Conservation (phyloP, 2,888 invertebrate genomes). For the Tipula lateralis region DNA sequence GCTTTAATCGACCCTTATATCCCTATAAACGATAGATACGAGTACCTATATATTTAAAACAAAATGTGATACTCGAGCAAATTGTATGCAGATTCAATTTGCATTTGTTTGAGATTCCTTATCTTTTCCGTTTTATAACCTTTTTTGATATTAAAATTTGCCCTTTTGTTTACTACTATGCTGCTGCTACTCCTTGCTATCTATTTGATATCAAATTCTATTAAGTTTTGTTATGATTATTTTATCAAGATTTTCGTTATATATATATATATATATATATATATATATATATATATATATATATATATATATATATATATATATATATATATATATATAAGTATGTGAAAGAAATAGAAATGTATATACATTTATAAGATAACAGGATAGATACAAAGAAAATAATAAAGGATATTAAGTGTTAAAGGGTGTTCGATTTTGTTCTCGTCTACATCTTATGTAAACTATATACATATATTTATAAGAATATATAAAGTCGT, state of each 20-base stretch:
- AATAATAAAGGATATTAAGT: conserved; percentile 24
- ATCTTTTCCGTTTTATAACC: neutral
- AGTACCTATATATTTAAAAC: neutral
- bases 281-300: neutral
- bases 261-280: neutral
- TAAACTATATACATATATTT: neutral
- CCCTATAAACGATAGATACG: neutral
- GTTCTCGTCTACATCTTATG: neutral
- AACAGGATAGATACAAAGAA: conserved; percentile 8
- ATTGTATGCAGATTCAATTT: conserved; percentile 19
- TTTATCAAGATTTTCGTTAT: neutral
- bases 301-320: neutral
- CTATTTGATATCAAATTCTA: conserved; percentile 11
- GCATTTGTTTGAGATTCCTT: neutral
- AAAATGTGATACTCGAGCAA: neutral
- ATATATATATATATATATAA: neutral
- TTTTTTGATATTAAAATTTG: conserved; percentile 3
- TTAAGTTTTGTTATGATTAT: conserved; percentile 19
- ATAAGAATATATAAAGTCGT: neutral
- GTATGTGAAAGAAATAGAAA: neutral
- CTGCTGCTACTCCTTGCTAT: neutral
- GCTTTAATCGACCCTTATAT: neutral
- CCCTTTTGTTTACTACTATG: neutral
- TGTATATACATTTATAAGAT: neutral
- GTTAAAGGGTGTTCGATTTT: conserved; percentile 19